These are phyloP conservation scores for Heliangelus exortis DNA, from an alignment of 2,797 vertebrate genomes.

Conservation along the genomic window DNA sequence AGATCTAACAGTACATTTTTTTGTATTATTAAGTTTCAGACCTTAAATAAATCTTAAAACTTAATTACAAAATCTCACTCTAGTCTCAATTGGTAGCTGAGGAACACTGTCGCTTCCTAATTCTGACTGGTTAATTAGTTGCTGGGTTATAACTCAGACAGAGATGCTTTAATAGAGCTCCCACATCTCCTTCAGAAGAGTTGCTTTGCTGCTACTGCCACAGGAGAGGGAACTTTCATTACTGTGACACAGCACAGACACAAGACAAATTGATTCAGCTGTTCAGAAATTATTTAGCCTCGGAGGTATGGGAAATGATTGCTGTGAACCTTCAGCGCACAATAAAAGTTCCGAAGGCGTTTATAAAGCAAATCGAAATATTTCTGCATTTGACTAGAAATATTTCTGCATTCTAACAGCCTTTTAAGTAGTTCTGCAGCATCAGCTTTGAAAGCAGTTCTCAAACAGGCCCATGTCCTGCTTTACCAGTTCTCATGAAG, in stretches of 20 bases:
- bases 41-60: slow-evolving; percentile 23
- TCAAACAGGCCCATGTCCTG: background rate
- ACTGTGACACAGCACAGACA: slow-evolving; percentile 18
- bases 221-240: slow-evolving; percentile 18
- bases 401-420: slow-evolving; percentile 24
- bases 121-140: slow-evolving; percentile 32
- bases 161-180: slow-evolving; percentile 4
- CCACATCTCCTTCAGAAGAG: slow-evolving; percentile 2
- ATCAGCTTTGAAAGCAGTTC: background rate
- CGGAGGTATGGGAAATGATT: slow-evolving; percentile 33
- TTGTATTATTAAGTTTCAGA: slow-evolving; percentile 62
- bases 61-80: slow-evolving; percentile 18
- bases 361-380: background rate
- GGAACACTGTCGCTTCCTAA: background rate
- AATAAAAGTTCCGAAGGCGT: slow-evolving; percentile 34
- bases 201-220: background rate
- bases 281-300: slow-evolving; percentile 59
- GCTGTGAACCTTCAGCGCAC: slow-evolving; percentile 25
- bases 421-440: background rate
- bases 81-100: background rate
- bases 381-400: background rate
- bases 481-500: background rate
- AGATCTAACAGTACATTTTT: slow-evolving; percentile 51
- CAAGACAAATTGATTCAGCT: slow-evolving; percentile 57
- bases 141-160: slow-evolving; percentile 35